Evolutionary conservation across 2,113 vertebrate genomes (phyloP), one percentile per base, ranked within the genome.

Genomic region (Rhinoptilus africanus): DNA sequence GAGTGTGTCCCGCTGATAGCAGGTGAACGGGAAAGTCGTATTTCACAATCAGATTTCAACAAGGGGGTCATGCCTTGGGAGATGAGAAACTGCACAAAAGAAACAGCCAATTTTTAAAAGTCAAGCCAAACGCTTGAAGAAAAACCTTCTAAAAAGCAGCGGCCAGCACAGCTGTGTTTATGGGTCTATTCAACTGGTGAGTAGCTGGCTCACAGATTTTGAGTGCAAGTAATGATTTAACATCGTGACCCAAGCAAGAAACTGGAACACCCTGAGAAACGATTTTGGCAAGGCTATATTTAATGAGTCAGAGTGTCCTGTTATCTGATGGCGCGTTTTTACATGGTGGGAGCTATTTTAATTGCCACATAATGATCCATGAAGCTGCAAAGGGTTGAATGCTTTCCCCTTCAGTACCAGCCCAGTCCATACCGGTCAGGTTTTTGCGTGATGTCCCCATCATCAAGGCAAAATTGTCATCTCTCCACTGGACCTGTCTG

Each of bases 301-400:
- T 92, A 89, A 89, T 91, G 63, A 94, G 74, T 73, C 76, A 79
- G 60, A 57, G 54, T 67, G 68, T 85, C 84, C 87, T 88, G 71
- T 85, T 84, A 91, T 54, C 68, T 68, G 64, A 72, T 78, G 79
- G 41, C 6, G 7, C 1, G 7, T 47, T 95, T 88, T 91, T 28
- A 63, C 43, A 23, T 8, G 22, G 64, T 41, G 74, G 78, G 32
- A 84, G 24, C 26, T 92, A 82, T 68, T 95, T 88, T 72, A 85
- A 83, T 74, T 88, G 74, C 37, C 14, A 1, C 47, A 22, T 57
- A 66, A 90, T 57, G 69, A 85, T 67, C 63, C 59, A 28, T 92
- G 74, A 92, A 91, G 37, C 26, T 89, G 79, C 19, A 62, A 77
- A 84, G 26, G 11, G 35, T 35, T 67, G 60, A 84, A 60, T 3